Conservation (phyloP, 2,888 invertebrate genomes). For the Romanomermis culicivorax region DNA sequence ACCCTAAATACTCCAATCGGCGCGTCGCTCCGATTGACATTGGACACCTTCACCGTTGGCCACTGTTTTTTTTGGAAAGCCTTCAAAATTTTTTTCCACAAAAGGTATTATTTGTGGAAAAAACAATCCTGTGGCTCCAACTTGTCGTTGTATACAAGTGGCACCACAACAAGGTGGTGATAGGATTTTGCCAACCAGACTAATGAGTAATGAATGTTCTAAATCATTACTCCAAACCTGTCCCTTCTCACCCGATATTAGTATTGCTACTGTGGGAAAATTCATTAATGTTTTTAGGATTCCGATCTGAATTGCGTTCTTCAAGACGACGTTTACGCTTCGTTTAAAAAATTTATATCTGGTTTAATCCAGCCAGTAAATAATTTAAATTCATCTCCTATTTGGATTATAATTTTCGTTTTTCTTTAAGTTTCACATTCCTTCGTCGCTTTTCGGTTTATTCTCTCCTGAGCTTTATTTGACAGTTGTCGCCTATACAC, state of each 20-base stretch:
- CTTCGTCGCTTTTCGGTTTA: neutral
- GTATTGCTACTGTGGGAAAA: no score
- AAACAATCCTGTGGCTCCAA: no score
- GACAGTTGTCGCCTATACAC: conserved; percentile 53
- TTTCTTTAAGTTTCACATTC: conserved; percentile 8
- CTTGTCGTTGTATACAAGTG: no score
- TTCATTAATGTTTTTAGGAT: conserved; percentile 24
- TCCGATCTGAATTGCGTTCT: conserved; percentile 28
- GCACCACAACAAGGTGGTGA: neutral
- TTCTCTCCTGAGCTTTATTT: conserved; percentile 37
- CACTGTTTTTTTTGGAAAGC: neutral
- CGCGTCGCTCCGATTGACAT: neutral
- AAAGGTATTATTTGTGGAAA: no score
- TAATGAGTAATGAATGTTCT: no score
- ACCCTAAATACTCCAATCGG: neutral
- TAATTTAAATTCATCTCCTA: conserved; percentile 1
- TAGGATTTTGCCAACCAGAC: neutral
- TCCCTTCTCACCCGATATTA: no score
- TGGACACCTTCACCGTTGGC: neutral
- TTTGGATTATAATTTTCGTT: conserved; percentile 4
- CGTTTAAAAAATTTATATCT: conserved; percentile 27
- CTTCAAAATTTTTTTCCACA: no score
- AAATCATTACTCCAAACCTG: neutral
- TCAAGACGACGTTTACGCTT: conserved; percentile 27
- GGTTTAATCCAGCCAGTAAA: conserved; percentile 31